Base-by-base conservation (phyloP, 2,113 vertebrate species). In the Limnothrissa miodon region DNA sequence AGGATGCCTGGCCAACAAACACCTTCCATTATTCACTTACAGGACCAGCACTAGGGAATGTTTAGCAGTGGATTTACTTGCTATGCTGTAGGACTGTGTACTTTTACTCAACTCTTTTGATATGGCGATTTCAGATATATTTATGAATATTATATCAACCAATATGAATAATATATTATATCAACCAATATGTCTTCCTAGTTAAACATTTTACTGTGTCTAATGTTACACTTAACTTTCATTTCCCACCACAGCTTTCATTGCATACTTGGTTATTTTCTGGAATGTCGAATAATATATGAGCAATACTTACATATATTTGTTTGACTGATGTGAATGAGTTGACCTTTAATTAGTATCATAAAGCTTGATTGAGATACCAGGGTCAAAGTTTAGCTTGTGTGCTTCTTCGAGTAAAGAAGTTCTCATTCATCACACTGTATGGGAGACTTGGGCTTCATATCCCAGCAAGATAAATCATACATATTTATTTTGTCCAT, bases 131-230 rank as follows among this genome's bases (percentile, higher is more conserved):
- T 42, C 42, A 42, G 33, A 74, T 74, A 74, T 36, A 74, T 36
- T 74, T 36, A 74, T 39, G 11, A 74, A 74, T 74, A 74, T 74
- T n/a, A n/a, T n/a, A n/a, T n/a, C n/a, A n/a, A n/a, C n/a, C n/a
- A n/a, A n/a, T n/a, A n/a, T n/a, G n/a, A n/a, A n/a, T n/a, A n/a
- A n/a, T n/a, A n/a, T n/a, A n/a, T n/a, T n/a, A n/a, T n/a, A n/a
- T n/a, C n/a, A n/a, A n/a, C 29, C 25, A 11, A 70, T 70, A 29
- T 33, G 17, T 33, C 29, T 74, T 39, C 29, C 66, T 74, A 29
- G 10, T 17, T 74, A 4, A 36, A 74, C 29, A 36, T 33, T 13
- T 33, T n/a, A n/a, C 29, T 66, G 59, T 33, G 25, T 25, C 59
- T 11, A 66, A 25, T 66, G 8, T 21, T 13, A 66, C 11, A 3